phyloP scores from a whole-genome alignment of 1,140 invertebrate species.

The Drosophila melanogaster region Release_6_plus_ISO1_MT NT_033777.3:16163001-16163500 shows the following conservation, averaged over 20 bases:
- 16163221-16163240: background rate
- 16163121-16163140: background rate
- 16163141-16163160: background rate
- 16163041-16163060: slow-evolving; percentile 13
- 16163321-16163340: too few relatives aligned
- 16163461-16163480: slow-evolving; percentile 37
- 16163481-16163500: slow-evolving; percentile 16
- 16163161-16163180: background rate
- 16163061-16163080: slow-evolving; percentile 30
- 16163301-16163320: too few relatives aligned
- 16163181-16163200: background rate
- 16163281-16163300: too few relatives aligned
- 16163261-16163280: too few relatives aligned
- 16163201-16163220: background rate
- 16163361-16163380: too few relatives aligned
- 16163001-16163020: slow-evolving; percentile 58
- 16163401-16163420: background rate
- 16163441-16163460: slow-evolving; percentile 20
- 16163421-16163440: slow-evolving; percentile 15
- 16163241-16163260: too few relatives aligned
- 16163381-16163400: background rate
- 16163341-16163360: too few relatives aligned
- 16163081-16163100: slow-evolving; percentile 38
- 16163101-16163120: slow-evolving; percentile 45
- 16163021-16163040: slow-evolving; percentile 53